phyloP scores from a whole-genome alignment of 2,113 vertebrate species.

The Zingel zingel region DNA sequence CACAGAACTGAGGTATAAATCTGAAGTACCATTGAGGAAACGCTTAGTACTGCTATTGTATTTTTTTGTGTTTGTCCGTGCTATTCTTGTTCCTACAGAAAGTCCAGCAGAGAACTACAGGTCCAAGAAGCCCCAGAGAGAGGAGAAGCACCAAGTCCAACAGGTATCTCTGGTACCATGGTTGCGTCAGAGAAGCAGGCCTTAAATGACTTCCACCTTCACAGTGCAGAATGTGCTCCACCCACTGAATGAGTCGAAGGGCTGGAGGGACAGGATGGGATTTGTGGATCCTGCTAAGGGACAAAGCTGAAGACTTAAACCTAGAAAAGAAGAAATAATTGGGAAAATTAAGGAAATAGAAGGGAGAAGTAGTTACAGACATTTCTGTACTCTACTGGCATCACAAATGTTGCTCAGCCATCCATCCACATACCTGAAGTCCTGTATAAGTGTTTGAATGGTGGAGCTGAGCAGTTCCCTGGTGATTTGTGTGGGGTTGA shows the following conservation, averaged over 20 bases:
- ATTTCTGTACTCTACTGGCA: neutral
- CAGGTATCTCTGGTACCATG: conserved; percentile 80
- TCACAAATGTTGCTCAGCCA: neutral
- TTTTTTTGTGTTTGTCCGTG: conserved; percentile 60
- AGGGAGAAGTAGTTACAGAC: neutral
- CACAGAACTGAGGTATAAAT: neutral
- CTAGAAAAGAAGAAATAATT: conserved; percentile 46
- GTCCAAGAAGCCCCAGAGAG: conserved; percentile 44
- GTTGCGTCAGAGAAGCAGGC: conserved; percentile 68
- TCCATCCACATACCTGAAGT: conserved; percentile 71
- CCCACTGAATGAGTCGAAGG: conserved; percentile 78
- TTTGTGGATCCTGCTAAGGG: conserved; percentile 70
- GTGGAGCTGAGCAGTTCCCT: conserved; percentile 67
- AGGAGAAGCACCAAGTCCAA: conserved; percentile 78
- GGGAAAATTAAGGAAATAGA: neutral
- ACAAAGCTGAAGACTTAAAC: conserved; percentile 79
- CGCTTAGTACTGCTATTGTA: conserved; percentile 12
- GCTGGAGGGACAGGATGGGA: conserved; percentile 78
- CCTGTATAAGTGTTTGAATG: conserved; percentile 74
- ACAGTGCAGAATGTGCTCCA: conserved; percentile 79
- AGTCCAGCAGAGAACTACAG: conserved; percentile 61
- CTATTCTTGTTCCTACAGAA: neutral
- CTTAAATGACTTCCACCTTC: conserved; percentile 76
- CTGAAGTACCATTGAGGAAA: neutral
- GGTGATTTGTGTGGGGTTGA: conserved; percentile 70